Evolutionary conservation across 2,113 vertebrate species (phyloP).

Genomic region (Atlantisia rogersi): DNA sequence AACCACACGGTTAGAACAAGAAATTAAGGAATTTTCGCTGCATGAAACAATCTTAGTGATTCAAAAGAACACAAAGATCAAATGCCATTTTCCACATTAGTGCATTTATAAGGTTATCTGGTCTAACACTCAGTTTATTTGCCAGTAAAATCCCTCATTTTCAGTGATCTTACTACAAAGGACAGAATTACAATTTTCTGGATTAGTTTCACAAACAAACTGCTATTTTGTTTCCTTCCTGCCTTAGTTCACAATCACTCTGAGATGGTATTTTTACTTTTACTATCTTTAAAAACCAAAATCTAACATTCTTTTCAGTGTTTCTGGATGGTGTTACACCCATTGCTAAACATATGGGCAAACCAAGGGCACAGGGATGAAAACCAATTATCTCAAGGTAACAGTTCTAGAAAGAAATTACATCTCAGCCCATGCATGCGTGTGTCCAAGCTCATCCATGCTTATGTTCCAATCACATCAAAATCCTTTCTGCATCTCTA

Average conservation of each 20-base stretch:
- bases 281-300: not conserved
- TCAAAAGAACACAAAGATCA: not conserved
- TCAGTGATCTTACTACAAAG: not conserved
- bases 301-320: not conserved
- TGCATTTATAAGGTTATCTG: not conserved
- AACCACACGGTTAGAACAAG: not conserved
- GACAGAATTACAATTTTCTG: not conserved
- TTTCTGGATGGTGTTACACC: not conserved
- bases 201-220: not conserved
- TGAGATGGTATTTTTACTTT: not conserved
- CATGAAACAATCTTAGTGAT: not conserved
- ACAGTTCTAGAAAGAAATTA: not conserved
- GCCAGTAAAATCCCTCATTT: not conserved
- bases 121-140: not conserved
- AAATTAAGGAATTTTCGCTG: not conserved
- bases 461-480: not conserved
- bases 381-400: not conserved
- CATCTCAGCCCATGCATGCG: not conserved
- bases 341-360: not conserved
- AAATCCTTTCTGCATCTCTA: not conserved
- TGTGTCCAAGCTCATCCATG: not conserved
- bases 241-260: not conserved
- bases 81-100: not conserved
- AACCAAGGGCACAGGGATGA: not conserved
- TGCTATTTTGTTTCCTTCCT: not conserved